Base-by-base conservation (phyloP, 2,888 invertebrate species). In the Thera britannica region DNA sequence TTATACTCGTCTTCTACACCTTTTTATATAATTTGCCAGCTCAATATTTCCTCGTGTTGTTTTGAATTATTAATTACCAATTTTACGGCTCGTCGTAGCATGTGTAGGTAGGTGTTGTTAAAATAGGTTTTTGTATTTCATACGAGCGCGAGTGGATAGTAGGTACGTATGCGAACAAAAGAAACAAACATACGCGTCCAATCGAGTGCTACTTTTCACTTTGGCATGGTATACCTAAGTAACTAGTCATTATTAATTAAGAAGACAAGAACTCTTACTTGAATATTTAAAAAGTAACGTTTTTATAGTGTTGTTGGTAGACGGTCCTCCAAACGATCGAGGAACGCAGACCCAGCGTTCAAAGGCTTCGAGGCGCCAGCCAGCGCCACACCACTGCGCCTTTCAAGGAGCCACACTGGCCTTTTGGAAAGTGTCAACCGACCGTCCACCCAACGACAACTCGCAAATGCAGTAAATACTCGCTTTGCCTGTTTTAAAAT, bases 141-240 rank as follows among this genome's bases (percentile, higher is more conserved):
- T 81, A 82, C 83, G 82, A 84, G 81, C 79, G 82, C 80, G 78
- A 81, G 82, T 86, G 83, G 82, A 88, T 89, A 88, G 85, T 89
- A 88, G 85, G 52, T 55, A 54, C 7, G 41, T 83, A 73, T 71
- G 78, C 77, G 80, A 87, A 92, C 91, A 92, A 92, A 90, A 90
- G 91, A 90, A 87, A 77, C 83, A 85, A 89, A 91, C 89, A 87
- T 83, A 89, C 88, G 88, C 83, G 86, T 83, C 90, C 86, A 92
- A 90, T 90, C 78, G 85, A 81, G 79, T 79, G 81, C 83, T 81
- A 83, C 82, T 86, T 88, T 89, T 87, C 85, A 83, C 86, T 80
- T 83, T 81, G 83, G 84, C 84, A 83, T 85, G 82, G 82, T 67
- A 71, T 8, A 52, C 9, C 52, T 52, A 8, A 9, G 7, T 2